These are phyloP conservation scores for Scaptomyza cyrtandrae DNA, from an alignment of 2,888 invertebrate genomes.

Conservation along the genomic window DNA sequence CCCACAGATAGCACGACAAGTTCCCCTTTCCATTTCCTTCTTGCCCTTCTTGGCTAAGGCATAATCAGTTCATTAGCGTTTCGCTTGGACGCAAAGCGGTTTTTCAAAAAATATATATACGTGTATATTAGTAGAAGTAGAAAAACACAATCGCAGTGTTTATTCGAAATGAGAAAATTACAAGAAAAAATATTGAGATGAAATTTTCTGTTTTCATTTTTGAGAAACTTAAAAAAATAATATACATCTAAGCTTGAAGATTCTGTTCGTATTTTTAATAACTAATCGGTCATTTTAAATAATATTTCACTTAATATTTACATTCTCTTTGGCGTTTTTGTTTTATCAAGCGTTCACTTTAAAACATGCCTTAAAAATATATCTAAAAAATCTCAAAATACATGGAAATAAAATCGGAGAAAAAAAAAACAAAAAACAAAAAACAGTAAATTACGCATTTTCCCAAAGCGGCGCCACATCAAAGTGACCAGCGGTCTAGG, in stretches of 20 bases:
- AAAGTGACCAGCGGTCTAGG: constrained; percentile 78
- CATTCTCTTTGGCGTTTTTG: background rate
- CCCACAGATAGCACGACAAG: no score
- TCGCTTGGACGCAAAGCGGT: constrained; percentile 14
- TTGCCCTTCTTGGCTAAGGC: constrained; percentile 18
- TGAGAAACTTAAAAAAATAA: no score
- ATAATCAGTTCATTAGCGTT: constrained; percentile 75
- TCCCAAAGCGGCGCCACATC: constrained; percentile 82
- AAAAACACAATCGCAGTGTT: no score
- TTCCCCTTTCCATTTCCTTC: background rate
- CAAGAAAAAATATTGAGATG: no score
- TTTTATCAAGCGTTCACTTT: background rate
- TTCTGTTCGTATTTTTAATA: no score
- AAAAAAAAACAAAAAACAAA: constrained; percentile 32
- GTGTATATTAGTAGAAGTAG: no score
- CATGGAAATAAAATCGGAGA: constrained; percentile 10
- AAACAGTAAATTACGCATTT: constrained; percentile 81
- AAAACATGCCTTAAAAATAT: background rate
- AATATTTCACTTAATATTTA: no score
- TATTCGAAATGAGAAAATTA: no score
- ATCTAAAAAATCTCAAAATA: constrained; percentile 11
- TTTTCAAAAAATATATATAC: no score
- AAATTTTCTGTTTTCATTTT: no score
- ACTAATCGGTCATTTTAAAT: no score
- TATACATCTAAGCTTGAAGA: no score